Evolutionary conservation across 1,140 invertebrate species (phyloP).

Genomic region (Tetranychus urticae): DNA sequence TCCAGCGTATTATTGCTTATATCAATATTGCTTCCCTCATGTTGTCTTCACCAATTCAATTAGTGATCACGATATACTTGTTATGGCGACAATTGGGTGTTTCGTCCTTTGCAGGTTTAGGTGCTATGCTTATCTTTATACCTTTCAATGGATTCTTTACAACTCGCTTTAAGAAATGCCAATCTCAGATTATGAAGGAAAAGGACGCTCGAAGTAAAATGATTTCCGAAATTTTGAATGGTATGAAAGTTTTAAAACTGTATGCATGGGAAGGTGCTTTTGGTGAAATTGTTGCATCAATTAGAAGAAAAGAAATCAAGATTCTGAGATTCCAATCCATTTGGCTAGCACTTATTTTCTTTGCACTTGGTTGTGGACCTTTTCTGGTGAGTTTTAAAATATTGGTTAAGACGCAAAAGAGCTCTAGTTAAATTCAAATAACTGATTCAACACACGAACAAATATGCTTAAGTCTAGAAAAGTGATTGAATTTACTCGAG

Average conservation of each 20-base stretch:
- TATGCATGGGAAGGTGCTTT: conserved; percentile 17
- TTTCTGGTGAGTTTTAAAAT: conserved; percentile 11
- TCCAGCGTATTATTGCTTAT: conserved; percentile 13
- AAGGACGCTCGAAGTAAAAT: conserved; percentile 20
- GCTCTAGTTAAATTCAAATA: conserved; percentile 6
- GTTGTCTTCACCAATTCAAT: conserved; percentile 20
- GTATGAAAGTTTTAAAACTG: conserved; percentile 18
- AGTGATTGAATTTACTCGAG: no score
- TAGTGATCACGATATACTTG: conserved; percentile 19
- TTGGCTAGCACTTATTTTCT: background rate
- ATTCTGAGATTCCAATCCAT: background rate
- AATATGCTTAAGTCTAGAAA: no score
- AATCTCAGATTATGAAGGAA: conserved; percentile 20
- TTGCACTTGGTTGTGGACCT: conserved; percentile 13
- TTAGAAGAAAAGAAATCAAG: conserved; percentile 1
- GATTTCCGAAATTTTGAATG: conserved; percentile 20
- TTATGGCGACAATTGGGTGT: conserved; percentile 23
- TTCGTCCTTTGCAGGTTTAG: conserved; percentile 58
- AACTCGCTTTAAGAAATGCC: conserved; percentile 20
- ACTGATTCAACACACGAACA: background rate
- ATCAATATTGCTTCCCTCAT: conserved; percentile 12
- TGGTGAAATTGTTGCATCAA: conserved; percentile 7
- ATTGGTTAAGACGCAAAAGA: no score
- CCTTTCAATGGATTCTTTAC: conserved; percentile 25
- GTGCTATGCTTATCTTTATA: conserved; percentile 49